Conservation (phyloP, 1,140 invertebrate genomes). For the Samia ricini region DNA sequence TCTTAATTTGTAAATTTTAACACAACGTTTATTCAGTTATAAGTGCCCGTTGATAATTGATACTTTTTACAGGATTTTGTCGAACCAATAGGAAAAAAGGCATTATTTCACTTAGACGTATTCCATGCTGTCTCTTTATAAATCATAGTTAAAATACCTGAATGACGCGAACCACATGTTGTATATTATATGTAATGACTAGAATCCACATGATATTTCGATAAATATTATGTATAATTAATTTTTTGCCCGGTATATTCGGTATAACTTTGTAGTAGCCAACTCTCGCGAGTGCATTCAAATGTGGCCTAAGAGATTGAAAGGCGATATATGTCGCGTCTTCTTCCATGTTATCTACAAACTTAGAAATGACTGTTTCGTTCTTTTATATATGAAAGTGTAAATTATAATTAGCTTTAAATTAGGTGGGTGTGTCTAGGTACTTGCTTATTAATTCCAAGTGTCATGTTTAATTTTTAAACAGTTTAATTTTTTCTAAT, state of each 20-base stretch:
- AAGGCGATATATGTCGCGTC: slow-evolving; percentile 26
- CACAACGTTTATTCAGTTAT: too few species aligned
- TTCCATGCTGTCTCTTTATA: too few species aligned
- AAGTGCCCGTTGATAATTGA: too few species aligned
- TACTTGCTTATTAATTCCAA: background rate
- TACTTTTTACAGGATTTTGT: too few species aligned
- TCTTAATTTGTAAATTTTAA: too few species aligned
- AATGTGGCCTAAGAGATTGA: slow-evolving; percentile 42
- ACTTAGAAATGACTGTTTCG: background rate
- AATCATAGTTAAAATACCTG: too few species aligned
- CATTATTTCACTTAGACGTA: too few species aligned
- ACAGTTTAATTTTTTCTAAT: slow-evolving; percentile 1
- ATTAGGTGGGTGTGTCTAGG: background rate
- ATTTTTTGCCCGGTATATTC: slow-evolving; percentile 19
- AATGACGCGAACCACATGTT: slow-evolving; percentile 44
- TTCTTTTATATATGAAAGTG: background rate
- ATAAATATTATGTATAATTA: slow-evolving; percentile 36
- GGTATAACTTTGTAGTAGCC: slow-evolving; percentile 47
- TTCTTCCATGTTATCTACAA: slow-evolving; percentile 9
- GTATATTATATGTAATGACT: slow-evolving; percentile 47
- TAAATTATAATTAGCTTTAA: background rate
- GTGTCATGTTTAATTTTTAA: background rate
- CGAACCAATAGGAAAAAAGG: too few species aligned
- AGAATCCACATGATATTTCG: slow-evolving; percentile 35
- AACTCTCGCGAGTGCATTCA: slow-evolving; percentile 42